These are phyloP conservation scores for Ophioninae sp. DNA, from an alignment of 2,888 invertebrate species.

Conservation along the genomic window DNA sequence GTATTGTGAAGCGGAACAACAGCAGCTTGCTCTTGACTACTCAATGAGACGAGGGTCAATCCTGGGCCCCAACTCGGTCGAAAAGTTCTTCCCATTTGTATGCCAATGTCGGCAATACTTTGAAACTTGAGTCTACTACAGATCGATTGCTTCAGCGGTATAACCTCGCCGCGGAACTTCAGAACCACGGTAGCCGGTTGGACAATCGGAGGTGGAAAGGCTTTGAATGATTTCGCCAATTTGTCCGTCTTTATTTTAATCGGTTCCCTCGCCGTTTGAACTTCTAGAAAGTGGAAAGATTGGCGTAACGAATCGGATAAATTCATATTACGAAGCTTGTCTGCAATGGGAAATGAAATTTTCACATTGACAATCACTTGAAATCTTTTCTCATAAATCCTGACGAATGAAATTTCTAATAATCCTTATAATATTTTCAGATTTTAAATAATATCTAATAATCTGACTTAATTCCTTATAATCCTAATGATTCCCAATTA, in stretches of 20 bases:
- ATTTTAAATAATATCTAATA: no score
- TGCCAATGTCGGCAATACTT: slow-evolving; percentile 74
- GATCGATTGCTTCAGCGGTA: slow-evolving; percentile 78
- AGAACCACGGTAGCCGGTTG: slow-evolving; percentile 81
- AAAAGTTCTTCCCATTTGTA: slow-evolving; percentile 84
- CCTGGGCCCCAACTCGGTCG: slow-evolving; percentile 90
- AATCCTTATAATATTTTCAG: no score
- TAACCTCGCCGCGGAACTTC: slow-evolving; percentile 78
- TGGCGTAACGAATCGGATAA: background rate
- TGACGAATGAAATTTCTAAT: no score
- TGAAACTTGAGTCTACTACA: slow-evolving; percentile 71
- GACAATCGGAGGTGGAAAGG: slow-evolving; percentile 73
- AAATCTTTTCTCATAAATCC: no score
- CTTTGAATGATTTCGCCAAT: slow-evolving; percentile 60
- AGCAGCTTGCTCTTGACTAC: slow-evolving; percentile 80
- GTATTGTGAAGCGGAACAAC: slow-evolving; percentile 80
- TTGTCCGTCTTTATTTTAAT: slow-evolving; percentile 66
- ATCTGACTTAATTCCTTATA: no score
- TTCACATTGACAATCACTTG: no score
- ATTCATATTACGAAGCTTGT: background rate
- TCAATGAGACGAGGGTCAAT: slow-evolving; percentile 83
- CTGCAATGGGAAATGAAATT: background rate
- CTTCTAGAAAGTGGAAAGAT: slow-evolving; percentile 37
- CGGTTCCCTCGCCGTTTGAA: slow-evolving; percentile 48
- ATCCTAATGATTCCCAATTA: no score